A percentile compares a stretch with the other conserved stretches of the same genome.
Evolutionary conservation across 2,113 vertebrate genomes (phyloP).

Genomic region (Semicossyphus pulcher): DNA sequence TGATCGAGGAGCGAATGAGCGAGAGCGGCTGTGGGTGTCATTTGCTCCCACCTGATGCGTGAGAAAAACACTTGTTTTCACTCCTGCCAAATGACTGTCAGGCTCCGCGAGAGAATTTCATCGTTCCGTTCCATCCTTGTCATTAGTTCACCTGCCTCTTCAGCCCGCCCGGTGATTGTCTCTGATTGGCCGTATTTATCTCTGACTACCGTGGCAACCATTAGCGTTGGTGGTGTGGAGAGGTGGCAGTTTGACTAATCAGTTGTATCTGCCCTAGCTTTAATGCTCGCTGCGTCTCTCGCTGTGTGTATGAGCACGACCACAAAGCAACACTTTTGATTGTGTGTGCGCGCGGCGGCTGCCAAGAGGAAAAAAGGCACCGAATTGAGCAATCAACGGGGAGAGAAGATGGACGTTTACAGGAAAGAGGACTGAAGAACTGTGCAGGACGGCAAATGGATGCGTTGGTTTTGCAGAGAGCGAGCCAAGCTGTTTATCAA

Average conservation of each 20-base stretch:
- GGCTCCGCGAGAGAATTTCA: constrained; percentile 64
- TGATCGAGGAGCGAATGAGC: constrained; percentile 33
- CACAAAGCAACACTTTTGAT: constrained; percentile 16
- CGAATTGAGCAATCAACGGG: constrained; percentile 53
- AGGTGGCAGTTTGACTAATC: constrained; percentile 77
- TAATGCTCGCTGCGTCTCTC: constrained; percentile 39
- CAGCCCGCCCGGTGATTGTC: constrained; percentile 71
- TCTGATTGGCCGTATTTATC: constrained; percentile 80
- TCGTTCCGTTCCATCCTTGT: constrained; percentile 58
- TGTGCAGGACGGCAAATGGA: constrained; percentile 30
- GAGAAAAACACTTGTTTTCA: constrained; percentile 68
- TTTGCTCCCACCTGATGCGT: constrained; percentile 67
- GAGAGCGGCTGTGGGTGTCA: constrained; percentile 58
- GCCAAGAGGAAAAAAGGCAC: constrained; percentile 16
- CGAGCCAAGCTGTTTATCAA: constrained; percentile 53
- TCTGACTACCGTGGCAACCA: constrained; percentile 68
- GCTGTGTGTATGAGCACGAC: neutral
- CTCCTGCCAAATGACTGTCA: constrained; percentile 66
- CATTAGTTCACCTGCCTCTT: constrained; percentile 80
- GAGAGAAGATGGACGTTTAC: constrained; percentile 36
- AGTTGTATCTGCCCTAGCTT: constrained; percentile 66
- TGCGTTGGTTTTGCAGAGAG: constrained; percentile 40
- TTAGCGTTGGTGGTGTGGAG: constrained; percentile 77
- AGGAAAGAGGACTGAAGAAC: constrained; percentile 27
- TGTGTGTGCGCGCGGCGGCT: constrained; percentile 12